These are phyloP conservation scores for Nebria ingens DNA, from an alignment of 1,140 invertebrate genomes.

Conservation along the genomic window DNA sequence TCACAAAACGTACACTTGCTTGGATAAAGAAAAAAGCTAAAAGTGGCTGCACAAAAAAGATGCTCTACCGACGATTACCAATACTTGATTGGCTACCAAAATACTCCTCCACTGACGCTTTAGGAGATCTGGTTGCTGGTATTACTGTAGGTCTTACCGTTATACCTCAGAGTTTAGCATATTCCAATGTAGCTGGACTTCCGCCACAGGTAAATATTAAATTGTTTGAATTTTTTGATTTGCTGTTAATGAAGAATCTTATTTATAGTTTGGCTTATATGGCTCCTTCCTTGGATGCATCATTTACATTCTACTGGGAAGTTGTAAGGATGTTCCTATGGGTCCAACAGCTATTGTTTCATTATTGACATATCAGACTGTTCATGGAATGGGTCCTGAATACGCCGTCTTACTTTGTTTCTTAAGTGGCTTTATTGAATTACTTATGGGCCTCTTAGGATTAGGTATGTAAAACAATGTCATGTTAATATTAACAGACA, in stretches of 20 bases:
- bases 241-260: too few relatives aligned
- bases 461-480: conserved; percentile 49
- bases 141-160: conserved; percentile 78
- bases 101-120: conserved; percentile 53
- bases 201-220: conserved; percentile 47
- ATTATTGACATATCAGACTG: conserved; percentile 65
- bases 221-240: not conserved
- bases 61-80: conserved; percentile 56
- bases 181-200: conserved; percentile 71
- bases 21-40: conserved; percentile 32
- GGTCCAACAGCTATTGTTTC: conserved; percentile 79
- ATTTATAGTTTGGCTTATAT: conserved; percentile 73
- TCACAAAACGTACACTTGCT: not conserved
- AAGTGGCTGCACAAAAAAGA: conserved; percentile 48
- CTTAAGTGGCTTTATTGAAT: conserved; percentile 64
- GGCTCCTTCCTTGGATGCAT: conserved; percentile 84
- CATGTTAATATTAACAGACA: too few relatives aligned
- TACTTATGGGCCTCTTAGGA: conserved; percentile 78
- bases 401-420: conserved; percentile 76
- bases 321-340: conserved; percentile 80
- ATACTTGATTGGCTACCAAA: conserved; percentile 61
- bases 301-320: conserved; percentile 83
- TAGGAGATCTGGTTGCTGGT: conserved; percentile 75
- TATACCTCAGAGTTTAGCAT: conserved; percentile 72
- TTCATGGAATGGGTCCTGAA: conserved; percentile 51